Evolutionary conservation across 1,140 invertebrate species (phyloP).

Genomic region (Semibalanus balanoides): DNA sequence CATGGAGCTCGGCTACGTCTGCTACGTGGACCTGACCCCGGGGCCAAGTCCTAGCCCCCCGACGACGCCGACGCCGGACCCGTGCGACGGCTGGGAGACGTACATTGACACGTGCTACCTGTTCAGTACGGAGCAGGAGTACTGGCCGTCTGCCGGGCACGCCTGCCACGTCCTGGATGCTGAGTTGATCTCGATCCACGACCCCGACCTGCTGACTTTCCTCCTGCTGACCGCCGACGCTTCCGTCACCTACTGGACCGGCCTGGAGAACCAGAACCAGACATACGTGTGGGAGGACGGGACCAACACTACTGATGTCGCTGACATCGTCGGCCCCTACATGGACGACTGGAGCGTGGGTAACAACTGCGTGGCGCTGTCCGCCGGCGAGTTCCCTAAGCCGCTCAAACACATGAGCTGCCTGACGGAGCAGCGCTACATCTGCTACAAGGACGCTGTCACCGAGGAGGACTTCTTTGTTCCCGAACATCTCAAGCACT

Average conservation of each 20-base stretch:
- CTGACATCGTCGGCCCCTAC: neutral
- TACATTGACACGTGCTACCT: neutral
- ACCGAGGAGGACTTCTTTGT: too few relatives aligned
- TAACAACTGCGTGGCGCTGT: neutral
- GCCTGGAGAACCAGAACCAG: neutral
- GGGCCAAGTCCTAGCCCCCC: neutral
- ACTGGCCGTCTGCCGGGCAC: neutral
- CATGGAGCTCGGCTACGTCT: neutral
- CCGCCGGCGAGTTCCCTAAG: neutral
- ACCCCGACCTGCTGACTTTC: neutral
- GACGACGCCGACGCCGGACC: too few relatives aligned
- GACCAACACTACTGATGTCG: neutral
- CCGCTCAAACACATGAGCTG: neutral
- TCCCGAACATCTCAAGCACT: too few relatives aligned
- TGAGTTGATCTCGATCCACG: neutral
- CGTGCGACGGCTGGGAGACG: neutral
- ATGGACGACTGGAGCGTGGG: neutral
- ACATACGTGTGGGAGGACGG: neutral
- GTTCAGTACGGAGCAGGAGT: neutral
- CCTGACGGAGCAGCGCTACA: neutral
- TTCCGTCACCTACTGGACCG: neutral
- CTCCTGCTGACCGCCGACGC: neutral
- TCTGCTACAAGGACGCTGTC: neutral
- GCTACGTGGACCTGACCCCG: neutral
- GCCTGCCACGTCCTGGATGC: neutral